Evolutionary conservation across 2,888 invertebrate species (phyloP), one percentile per base, ranked within the genome.

Genomic region (Lochmaea capreae): DNA sequence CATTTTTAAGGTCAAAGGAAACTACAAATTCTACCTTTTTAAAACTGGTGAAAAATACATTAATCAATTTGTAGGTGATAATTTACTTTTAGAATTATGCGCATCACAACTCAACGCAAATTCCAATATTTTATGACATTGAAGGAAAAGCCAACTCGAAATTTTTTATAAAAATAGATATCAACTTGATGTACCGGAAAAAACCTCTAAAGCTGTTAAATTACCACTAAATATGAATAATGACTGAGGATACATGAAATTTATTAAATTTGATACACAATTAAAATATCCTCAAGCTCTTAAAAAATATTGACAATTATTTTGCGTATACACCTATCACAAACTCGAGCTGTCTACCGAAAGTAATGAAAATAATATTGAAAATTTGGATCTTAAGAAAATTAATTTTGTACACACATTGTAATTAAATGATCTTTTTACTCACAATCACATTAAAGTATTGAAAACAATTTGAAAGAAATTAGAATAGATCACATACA

Each of bases 11-110:
- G 33, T 61, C 22, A 33, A 33, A 16, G 61, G 14, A 33, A 61
- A 12, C 14, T 33, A 61, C 16, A 61, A 61, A 61, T 61, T 61
- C 10, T 16, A 61, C 22, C n/a, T 61, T 8, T 61, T 33, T 61
- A 33, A 61, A 2, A 1, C 11, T 10, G 10, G 33, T 10, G 33
- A 61, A n/a, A 59, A 59, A 59, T 59, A 59, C n/a, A n/a, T n/a
- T 22, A 14, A 59, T 18, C 26, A 16, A 10, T 14, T 59, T 33
- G 9, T 33, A n/a, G 61, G 26, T n/a, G 10, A n/a, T 26, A 16
- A 26, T 61, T 26, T 33, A 11, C 42, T 61, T 39, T 22, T n/a
- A 12, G n/a, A 59, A 33, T 18, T 59, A 59, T 16, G n/a, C 14
- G 61, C 61, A 39, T 61, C 33, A n/a, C n/a, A 49, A 49, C n/a